phyloP scores from a whole-genome alignment of 2,888 invertebrate species.

The Gymnosoma rotundatum region DNA sequence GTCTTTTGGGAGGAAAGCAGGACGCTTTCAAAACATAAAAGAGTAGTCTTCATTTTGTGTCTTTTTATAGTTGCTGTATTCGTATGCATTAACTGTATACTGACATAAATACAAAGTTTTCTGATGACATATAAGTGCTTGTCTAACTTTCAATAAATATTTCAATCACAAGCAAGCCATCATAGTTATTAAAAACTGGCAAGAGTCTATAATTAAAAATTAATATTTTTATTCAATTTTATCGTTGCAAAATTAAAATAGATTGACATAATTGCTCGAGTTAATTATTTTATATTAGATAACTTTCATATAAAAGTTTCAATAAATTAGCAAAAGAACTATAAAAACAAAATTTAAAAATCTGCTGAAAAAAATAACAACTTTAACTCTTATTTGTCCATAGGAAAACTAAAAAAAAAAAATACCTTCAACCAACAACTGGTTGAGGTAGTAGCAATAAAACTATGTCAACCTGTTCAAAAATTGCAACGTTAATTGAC shows the following conservation, averaged over 20 bases:
- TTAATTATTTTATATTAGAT: conserved; percentile 42
- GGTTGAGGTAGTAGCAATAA: conserved; percentile 37
- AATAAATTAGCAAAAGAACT: conserved; percentile 28
- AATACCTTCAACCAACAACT: conserved; percentile 28
- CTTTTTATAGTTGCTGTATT: too few species aligned
- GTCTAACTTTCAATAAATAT: neutral
- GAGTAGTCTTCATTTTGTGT: too few species aligned
- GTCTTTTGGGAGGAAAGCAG: too few species aligned
- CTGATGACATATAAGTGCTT: neutral
- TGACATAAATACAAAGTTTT: neutral
- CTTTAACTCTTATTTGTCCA: conserved; percentile 29
- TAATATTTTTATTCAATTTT: conserved; percentile 40
- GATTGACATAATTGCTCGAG: conserved; percentile 27
- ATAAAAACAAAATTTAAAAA: conserved; percentile 14
- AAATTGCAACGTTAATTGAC: conserved; percentile 56
- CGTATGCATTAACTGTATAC: neutral
- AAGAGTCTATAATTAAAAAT: conserved; percentile 7
- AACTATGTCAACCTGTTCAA: conserved; percentile 52
- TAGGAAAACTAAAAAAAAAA: neutral
- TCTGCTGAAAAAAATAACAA: conserved; percentile 17
- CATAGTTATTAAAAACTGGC: neutral
- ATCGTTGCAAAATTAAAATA: neutral
- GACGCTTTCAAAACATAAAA: too few species aligned
- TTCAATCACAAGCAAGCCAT: neutral
- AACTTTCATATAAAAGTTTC: conserved; percentile 23